Conservation (phyloP, 2,113 vertebrate species). For the Zosterops japonicus region DNA sequence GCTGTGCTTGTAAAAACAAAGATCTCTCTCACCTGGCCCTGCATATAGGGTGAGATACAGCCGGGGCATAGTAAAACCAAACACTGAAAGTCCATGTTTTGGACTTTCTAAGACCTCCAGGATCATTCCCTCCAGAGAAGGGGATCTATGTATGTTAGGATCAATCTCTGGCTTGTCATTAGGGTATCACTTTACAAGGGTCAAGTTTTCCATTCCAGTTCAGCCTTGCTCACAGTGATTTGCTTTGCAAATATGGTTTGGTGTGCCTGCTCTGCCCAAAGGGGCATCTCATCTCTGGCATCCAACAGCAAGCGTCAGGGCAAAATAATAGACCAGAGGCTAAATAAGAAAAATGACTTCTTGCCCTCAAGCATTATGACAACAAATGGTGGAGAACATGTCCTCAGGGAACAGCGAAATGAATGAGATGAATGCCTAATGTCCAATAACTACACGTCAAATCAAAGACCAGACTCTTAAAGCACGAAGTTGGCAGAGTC, state of each 20-base stretch:
- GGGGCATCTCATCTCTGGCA: constrained; percentile 27
- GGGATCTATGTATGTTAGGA: background rate
- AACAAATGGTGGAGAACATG: constrained; percentile 57
- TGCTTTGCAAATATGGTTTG: background rate
- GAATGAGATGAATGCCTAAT: constrained; percentile 57
- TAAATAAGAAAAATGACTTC: constrained; percentile 55
- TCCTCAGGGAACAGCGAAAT: background rate
- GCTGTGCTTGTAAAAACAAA: rapidly evolving
- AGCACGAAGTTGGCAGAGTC: background rate
- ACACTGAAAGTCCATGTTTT: background rate
- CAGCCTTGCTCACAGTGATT: background rate
- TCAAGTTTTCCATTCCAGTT: background rate
- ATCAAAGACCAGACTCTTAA: constrained; percentile 1
- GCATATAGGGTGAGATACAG: background rate
- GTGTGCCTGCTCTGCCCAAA: background rate
- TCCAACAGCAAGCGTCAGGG: background rate
- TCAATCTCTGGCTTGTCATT: background rate
- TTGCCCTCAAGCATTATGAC: constrained; percentile 52
- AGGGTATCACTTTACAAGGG: background rate
- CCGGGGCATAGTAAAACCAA: background rate
- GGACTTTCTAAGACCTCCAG: background rate
- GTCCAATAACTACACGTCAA: constrained; percentile 17
- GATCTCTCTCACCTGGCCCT: background rate
- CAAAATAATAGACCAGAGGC: constrained; percentile 31
- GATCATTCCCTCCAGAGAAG: background rate